These are phyloP conservation scores for Apodemia hepburni DNA, from an alignment of 2,888 invertebrate species.

Conservation along the genomic window DNA sequence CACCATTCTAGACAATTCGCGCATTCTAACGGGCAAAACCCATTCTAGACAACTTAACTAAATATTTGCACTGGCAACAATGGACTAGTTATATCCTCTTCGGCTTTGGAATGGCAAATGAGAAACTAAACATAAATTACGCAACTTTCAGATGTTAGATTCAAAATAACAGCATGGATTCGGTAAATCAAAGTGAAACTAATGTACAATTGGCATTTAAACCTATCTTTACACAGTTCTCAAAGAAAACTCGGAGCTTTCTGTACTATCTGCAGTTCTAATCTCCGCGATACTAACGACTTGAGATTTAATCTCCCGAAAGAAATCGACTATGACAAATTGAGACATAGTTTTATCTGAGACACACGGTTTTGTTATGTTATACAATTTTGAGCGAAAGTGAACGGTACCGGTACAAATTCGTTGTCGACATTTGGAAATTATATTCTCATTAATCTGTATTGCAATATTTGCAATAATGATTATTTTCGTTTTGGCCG, in stretches of 20 bases:
- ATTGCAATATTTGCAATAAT: constrained; percentile 19
- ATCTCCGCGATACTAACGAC: constrained; percentile 31
- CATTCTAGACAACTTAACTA: background rate
- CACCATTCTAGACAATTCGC: too few relatives aligned
- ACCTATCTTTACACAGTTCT: constrained; percentile 12
- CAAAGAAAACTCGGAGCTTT: constrained; percentile 24
- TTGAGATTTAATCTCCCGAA: constrained; percentile 37
- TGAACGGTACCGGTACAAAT: constrained; percentile 18
- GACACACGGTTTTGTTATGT: constrained; percentile 33
- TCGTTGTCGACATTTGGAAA: constrained; percentile 15
- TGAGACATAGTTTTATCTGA: constrained; percentile 32
- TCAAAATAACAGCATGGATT: constrained; percentile 7
- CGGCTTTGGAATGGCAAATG: background rate
- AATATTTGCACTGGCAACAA: background rate
- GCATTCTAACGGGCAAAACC: too few relatives aligned
- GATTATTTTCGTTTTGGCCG: constrained; percentile 1
- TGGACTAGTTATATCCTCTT: background rate
- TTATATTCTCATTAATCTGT: constrained; percentile 30
- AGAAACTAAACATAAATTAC: constrained; percentile 13
- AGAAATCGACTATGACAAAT: constrained; percentile 48
- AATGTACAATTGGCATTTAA: constrained; percentile 14
- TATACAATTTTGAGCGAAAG: constrained; percentile 28
- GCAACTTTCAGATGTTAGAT: constrained; percentile 11
- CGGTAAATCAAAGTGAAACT: constrained; percentile 13
- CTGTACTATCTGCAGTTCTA: constrained; percentile 28